Conservation (phyloP, 2,113 vertebrate species). For the Hystrix brachyura region DNA sequence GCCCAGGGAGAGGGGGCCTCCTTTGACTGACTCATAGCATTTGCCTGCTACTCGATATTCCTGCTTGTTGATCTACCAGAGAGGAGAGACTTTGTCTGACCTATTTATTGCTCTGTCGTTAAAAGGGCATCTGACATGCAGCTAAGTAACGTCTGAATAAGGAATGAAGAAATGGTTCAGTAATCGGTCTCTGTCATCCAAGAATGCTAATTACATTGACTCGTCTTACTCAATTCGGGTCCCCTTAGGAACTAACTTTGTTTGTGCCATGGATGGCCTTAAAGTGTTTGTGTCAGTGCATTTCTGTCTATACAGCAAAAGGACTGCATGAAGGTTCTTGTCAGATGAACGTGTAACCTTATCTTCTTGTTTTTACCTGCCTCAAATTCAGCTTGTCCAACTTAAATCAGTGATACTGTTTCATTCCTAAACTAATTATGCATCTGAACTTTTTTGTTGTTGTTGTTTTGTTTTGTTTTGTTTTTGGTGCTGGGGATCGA, state of each 20-base stretch:
- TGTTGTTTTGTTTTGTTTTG: no score
- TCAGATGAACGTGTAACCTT: not conserved
- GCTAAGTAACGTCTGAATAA: not conserved
- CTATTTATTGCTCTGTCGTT: not conserved
- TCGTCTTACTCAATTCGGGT: not conserved
- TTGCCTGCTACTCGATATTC: not conserved
- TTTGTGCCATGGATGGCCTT: constrained; percentile 14
- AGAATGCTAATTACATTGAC: not conserved
- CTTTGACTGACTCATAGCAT: not conserved
- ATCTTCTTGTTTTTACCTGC: constrained; percentile 31
- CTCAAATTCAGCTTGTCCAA: not conserved
- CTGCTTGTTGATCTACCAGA: not conserved
- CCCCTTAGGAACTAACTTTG: not conserved
- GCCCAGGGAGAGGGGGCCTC: not conserved
- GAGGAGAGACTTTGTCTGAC: not conserved
- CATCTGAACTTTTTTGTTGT: constrained; percentile 26
- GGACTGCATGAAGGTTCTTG: not conserved
- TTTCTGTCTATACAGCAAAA: not conserved
- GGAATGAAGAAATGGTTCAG: not conserved
- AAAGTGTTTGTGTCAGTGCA: not conserved
- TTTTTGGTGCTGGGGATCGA: no score
- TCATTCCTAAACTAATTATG: not conserved
- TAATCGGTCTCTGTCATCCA: not conserved
- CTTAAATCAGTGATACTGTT: constrained; percentile 33
- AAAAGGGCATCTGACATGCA: not conserved